Conservation (phyloP, 2,797 vertebrate genomes). For the Champsocephalus esox region DNA sequence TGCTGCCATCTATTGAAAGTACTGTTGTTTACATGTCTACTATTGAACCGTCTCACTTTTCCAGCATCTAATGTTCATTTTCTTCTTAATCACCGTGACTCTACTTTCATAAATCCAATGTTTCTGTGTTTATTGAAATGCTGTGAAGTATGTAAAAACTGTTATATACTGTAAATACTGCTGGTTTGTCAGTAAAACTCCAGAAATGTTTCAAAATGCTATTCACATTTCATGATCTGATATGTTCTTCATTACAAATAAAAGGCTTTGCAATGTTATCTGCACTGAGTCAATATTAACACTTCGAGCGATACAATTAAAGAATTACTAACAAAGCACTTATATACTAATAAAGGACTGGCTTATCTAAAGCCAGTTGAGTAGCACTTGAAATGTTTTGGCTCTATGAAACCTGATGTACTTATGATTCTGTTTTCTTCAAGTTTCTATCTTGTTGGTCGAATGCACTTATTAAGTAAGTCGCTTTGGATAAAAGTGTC, state of each 20-base stretch:
- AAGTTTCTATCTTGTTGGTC: no score
- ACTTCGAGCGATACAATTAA: no score
- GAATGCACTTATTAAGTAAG: no score
- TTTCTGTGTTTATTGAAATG: not conserved
- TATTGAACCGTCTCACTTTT: not conserved
- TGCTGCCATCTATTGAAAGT: constrained; percentile 62
- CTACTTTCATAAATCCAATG: not conserved
- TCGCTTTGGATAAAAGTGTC: no score
- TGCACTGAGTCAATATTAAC: not conserved
- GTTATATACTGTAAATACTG: not conserved
- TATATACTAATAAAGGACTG: no score
- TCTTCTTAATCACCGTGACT: not conserved
- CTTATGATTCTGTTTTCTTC: no score
- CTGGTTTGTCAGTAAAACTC: not conserved
- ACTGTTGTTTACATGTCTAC: not conserved
- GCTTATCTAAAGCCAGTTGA: no score
- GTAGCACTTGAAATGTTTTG: no score
- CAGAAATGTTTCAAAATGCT: not conserved
- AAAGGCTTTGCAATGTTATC: not conserved
- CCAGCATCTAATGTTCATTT: not conserved
- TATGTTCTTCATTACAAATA: not conserved
- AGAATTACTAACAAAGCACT: no score
- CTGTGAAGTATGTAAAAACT: not conserved
- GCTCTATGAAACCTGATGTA: no score
- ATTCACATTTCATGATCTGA: not conserved